phyloP scores from a whole-genome alignment of 1,140 invertebrate species.

The Pachyrhynchus sulphureomaculatus region DNA sequence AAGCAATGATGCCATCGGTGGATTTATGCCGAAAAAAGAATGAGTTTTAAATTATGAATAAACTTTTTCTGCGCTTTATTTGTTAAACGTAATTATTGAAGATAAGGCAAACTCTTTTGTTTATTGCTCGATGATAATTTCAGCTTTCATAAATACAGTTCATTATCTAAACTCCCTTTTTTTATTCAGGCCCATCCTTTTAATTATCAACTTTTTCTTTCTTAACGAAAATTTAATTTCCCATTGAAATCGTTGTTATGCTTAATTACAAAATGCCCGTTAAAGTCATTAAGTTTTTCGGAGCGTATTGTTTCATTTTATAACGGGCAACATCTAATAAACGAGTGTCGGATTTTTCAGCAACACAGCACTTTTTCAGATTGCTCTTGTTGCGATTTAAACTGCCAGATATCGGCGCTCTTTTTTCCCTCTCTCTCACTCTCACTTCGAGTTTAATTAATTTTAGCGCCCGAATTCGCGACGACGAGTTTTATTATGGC shows the following conservation, averaged over 20 bases:
- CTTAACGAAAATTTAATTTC: neutral
- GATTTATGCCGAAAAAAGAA: too few relatives aligned
- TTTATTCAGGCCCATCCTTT: too few relatives aligned
- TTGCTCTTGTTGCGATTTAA: slow-evolving; percentile 25
- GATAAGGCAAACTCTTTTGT: too few relatives aligned
- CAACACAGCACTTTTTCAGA: slow-evolving; percentile 26
- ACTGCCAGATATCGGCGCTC: slow-evolving; percentile 23
- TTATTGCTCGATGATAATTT: too few relatives aligned
- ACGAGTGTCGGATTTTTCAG: slow-evolving; percentile 23
- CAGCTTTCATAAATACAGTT: too few relatives aligned
- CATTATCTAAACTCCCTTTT: too few relatives aligned
- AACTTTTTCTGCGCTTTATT: too few relatives aligned
- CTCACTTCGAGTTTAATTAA: slow-evolving; percentile 19
- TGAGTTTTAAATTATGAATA: too few relatives aligned
- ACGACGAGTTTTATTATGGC: slow-evolving; percentile 26
- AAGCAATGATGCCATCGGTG: too few relatives aligned
- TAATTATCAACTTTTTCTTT: neutral
- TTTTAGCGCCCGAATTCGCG: slow-evolving; percentile 20
- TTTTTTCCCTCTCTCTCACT: neutral
- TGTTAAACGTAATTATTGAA: too few relatives aligned
- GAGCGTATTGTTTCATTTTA: slow-evolving; percentile 4
- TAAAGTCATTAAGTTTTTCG: slow-evolving; percentile 15
- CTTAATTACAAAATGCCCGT: slow-evolving; percentile 11
- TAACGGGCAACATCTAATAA: slow-evolving; percentile 18
- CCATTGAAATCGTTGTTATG: neutral